Conservation (phyloP, 2,888 invertebrate species). For the Alentia gelatinosa region DNA sequence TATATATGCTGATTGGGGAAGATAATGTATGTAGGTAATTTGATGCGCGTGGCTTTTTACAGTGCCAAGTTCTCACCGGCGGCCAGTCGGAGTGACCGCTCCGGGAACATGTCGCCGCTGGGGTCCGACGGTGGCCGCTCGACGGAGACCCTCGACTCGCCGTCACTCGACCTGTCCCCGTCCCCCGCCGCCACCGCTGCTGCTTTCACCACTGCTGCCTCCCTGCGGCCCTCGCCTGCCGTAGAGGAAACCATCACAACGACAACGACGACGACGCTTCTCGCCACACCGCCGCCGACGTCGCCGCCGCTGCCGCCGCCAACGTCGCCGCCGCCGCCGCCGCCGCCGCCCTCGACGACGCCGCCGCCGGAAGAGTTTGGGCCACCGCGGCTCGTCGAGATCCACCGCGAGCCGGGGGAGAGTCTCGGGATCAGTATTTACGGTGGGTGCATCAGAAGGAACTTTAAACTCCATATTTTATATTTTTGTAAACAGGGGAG, state of each 20-base stretch:
- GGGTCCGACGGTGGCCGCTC: conserved; percentile 54
- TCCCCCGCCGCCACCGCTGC: neutral
- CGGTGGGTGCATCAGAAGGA: conserved; percentile 84
- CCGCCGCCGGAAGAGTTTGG: conserved; percentile 8
- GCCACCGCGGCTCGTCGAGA: conserved; percentile 86
- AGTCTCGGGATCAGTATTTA: conserved; percentile 98
- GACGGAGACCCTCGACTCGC: conserved; percentile 27
- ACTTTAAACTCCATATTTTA: neutral
- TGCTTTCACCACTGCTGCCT: neutral
- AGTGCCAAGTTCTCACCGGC: conserved; percentile 48
- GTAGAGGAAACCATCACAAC: neutral
- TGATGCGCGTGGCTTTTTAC: conserved; percentile 32
- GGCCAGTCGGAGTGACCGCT: conserved; percentile 12
- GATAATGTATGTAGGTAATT: neutral
- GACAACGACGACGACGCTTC: neutral
- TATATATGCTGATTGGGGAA: no score
- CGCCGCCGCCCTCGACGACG: neutral
- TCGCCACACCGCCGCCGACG: neutral
- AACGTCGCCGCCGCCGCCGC: neutral
- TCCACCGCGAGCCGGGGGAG: conserved; percentile 87
- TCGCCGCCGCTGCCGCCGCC: neutral
- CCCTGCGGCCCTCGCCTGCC: neutral
- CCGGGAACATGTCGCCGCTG: neutral
- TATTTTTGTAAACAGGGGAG: conserved; percentile 83
- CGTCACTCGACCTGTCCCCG: neutral